Evolutionary conservation across 2,888 invertebrate species (phyloP), one percentile per base, ranked within the genome.

Genomic region (Eristalis tenax): DNA sequence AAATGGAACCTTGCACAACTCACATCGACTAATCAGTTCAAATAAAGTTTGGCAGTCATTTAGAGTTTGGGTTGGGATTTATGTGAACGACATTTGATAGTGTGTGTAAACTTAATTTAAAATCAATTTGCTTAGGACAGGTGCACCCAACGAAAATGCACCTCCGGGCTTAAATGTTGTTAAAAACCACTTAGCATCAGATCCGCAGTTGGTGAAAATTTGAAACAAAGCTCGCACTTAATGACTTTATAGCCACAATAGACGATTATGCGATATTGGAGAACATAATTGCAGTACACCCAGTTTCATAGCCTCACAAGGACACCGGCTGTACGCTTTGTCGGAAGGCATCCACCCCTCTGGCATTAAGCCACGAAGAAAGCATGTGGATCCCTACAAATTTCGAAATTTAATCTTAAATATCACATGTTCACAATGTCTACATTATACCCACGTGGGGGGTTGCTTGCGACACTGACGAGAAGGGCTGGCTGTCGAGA

Each of bases 221-320:
- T 43, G 38, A 23, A 63, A 50, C 38, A 18, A 57, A 66, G 65
- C 68, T 28, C 8, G 13, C 35, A 69, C 64, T 57, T 69, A 81
- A 81, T 81, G 69, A 75, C 68, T 75, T 69, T 63, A 74, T 75
- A 28, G 28, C 74, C 74, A 59, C 81, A 75, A 57, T 64, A 28
- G 63, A 69, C 69, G 74, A 75, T 69, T 56, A 81, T 63, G 56
- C 18, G 61, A 35, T 56, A 68, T 80, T 74, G 26, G 50, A 80
- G 59, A 59, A 56, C 50, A 56, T 68, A 74, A 74, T 69, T 74
- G 56, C 26, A 50, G 35, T 56, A 26, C n/a, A 50, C 26, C 43
- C 66, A 10, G 26, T 32, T 56, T 69, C 56, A 50, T 69, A 35
- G 4, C 64, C 43, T 23, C 61, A 40, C 50, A 23, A 50, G n/a